Evolutionary conservation across 2,113 vertebrate species (phyloP).

Genomic region (Illadopsis cleaveri): DNA sequence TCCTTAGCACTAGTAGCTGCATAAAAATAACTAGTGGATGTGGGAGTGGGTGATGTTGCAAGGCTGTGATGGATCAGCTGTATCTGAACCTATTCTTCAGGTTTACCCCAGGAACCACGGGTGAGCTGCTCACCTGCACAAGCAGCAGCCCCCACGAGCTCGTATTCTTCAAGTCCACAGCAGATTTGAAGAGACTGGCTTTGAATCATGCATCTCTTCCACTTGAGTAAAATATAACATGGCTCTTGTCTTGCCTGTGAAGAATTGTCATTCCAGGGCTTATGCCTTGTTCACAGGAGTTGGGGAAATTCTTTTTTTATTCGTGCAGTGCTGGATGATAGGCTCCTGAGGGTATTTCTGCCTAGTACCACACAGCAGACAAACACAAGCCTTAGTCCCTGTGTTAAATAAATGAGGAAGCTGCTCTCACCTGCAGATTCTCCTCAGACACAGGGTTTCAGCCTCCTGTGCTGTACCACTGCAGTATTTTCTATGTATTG

Average conservation of each 20-base stretch:
- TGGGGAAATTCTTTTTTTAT: background rate
- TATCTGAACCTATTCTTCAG: background rate
- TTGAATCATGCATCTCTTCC: background rate
- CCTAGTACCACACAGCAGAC: background rate
- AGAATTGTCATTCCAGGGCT: background rate
- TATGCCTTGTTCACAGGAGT: background rate
- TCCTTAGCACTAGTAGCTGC: background rate
- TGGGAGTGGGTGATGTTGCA: background rate
- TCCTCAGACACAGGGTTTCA: background rate
- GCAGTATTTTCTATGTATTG: background rate
- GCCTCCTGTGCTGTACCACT: background rate
- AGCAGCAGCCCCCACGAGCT: background rate
- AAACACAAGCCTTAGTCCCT: background rate
- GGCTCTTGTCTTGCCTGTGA: background rate
- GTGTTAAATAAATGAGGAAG: background rate
- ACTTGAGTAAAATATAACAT: background rate
- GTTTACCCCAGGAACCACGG: background rate
- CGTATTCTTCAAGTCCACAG: background rate
- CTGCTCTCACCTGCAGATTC: background rate
- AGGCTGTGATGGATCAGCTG: background rate
- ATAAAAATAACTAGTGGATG: background rate
- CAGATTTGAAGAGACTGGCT: background rate
- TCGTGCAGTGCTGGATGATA: background rate
- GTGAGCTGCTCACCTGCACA: background rate
- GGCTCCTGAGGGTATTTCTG: background rate